Conservation (phyloP, 23 tunicate genomes). For the Trididemnum miniatum region DNA sequence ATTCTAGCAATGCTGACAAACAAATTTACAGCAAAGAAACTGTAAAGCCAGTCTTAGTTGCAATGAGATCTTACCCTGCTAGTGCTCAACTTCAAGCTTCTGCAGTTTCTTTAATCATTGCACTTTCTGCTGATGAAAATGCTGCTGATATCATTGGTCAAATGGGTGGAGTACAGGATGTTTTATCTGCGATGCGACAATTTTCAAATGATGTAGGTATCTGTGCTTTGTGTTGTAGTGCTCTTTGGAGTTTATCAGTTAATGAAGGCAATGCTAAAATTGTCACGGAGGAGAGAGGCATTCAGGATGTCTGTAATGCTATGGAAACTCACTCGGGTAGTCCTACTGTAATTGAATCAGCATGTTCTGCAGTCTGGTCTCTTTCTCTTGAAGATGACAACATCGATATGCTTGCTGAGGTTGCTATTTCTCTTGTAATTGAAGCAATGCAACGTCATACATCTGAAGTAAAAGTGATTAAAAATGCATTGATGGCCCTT, state of each 20-base stretch:
- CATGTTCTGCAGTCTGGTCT: constrained; percentile 95
- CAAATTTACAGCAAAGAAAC: constrained; percentile 54
- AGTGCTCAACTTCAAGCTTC: constrained; percentile 66
- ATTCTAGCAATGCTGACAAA: constrained; percentile 21
- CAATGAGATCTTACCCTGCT: constrained; percentile 74
- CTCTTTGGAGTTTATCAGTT: constrained; percentile 89
- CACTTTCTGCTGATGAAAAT: constrained; percentile 80
- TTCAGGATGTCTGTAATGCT: constrained; percentile 87
- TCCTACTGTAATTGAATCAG: constrained; percentile 62
- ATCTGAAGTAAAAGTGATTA: constrained; percentile 70
- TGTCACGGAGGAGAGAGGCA: constrained; percentile 90
- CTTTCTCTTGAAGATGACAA: constrained; percentile 98
- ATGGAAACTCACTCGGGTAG: constrained; percentile 48
- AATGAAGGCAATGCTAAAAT: constrained; percentile 90
- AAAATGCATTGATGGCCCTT: constrained; percentile 92
- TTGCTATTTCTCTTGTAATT: constrained; percentile 76
- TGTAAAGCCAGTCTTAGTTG: constrained; percentile 64
- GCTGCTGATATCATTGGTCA: constrained; percentile 90
- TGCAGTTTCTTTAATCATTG: constrained; percentile 84
- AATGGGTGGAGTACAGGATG: constrained; percentile 93
- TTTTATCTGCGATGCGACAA: constrained; percentile 86
- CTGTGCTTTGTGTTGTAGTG: constrained; percentile 79
- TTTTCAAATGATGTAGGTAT: constrained; percentile 62
- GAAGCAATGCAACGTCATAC: constrained; percentile 70
- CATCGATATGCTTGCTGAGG: constrained; percentile 71